phyloP scores from a whole-genome alignment of 2,888 invertebrate genomes.

The Harmothoe impar region DNA sequence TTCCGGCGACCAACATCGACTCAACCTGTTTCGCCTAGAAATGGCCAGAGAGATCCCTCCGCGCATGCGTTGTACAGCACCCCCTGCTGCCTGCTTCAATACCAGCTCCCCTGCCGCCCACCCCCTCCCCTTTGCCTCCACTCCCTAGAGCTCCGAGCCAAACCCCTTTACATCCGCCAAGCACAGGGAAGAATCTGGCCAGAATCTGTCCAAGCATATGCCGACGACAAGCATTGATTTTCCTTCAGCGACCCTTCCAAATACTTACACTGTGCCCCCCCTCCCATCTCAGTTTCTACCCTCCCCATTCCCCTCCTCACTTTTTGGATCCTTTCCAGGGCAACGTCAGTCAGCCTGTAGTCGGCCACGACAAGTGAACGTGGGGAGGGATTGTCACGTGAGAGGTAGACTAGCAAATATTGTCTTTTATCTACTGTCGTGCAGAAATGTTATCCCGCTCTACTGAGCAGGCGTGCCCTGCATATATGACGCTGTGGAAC shows the following conservation, averaged over 20 bases:
- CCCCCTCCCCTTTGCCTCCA: not conserved
- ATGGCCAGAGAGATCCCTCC: not conserved
- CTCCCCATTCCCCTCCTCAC: not conserved
- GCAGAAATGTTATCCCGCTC: conserved; percentile 2
- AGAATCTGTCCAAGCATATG: conserved; percentile 9
- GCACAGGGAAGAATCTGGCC: not conserved
- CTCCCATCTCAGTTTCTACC: not conserved
- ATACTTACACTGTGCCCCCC: not conserved
- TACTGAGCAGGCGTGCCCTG: not conserved
- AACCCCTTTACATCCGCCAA: not conserved
- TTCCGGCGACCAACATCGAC: conserved; percentile 13
- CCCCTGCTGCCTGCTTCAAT: too few relatives aligned
- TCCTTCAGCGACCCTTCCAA: conserved; percentile 29
- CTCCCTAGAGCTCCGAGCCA: not conserved
- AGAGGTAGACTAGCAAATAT: conserved; percentile 1
- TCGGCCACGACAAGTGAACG: not conserved
- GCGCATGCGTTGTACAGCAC: not conserved
- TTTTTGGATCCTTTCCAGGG: conserved; percentile 23
- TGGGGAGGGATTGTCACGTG: not conserved
- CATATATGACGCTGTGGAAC: not conserved
- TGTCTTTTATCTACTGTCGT: not conserved
- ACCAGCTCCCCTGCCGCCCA: not conserved
- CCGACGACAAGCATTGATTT: conserved; percentile 29
- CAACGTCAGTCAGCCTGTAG: not conserved
- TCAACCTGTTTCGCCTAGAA: not conserved